These are phyloP conservation scores for Eilema caniola DNA, from an alignment of 2,888 invertebrate genomes.

Conservation along the genomic window DNA sequence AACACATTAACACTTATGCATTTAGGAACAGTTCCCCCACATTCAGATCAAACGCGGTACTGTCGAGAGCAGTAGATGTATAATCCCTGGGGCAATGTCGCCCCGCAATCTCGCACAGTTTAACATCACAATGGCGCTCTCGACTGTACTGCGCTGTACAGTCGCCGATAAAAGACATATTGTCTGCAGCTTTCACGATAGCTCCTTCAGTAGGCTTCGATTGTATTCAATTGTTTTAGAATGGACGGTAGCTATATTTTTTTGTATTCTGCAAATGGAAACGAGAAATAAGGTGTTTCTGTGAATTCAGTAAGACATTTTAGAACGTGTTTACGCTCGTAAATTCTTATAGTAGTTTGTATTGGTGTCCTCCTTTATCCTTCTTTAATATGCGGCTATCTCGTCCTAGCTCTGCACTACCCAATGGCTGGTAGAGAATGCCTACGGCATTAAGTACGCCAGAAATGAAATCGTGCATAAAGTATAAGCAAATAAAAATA, in stretches of 20 bases:
- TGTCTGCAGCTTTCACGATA: slow-evolving; percentile 49
- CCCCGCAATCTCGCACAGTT: slow-evolving; percentile 55
- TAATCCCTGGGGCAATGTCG: slow-evolving; percentile 54
- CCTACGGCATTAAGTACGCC: too few species aligned
- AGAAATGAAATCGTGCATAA: too few species aligned
- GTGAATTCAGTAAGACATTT: slow-evolving; percentile 4
- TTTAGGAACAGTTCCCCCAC: slow-evolving; percentile 8
- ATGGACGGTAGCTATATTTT: slow-evolving; percentile 19
- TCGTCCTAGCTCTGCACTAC: too few species aligned
- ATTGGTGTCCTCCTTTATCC: too few species aligned
- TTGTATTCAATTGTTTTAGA: slow-evolving; percentile 46
- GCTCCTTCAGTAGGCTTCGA: slow-evolving; percentile 44
- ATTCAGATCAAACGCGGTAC: slow-evolving; percentile 35
- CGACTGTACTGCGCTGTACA: slow-evolving; percentile 41
- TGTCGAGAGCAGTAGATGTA: slow-evolving; percentile 45
- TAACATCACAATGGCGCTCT: slow-evolving; percentile 57
- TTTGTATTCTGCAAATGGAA: slow-evolving; percentile 4
- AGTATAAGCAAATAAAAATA: too few species aligned
- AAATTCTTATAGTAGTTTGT: background rate
- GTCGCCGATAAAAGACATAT: slow-evolving; percentile 56
- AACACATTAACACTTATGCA: slow-evolving; percentile 22
- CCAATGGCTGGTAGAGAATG: too few species aligned
- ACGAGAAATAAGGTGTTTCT: background rate
- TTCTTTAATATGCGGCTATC: too few species aligned
- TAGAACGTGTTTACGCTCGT: background rate